Evolutionary conservation across 1,140 invertebrate genomes (phyloP), one percentile per base, ranked within the genome.

Genomic region (Aphelenchoides avenae): DNA sequence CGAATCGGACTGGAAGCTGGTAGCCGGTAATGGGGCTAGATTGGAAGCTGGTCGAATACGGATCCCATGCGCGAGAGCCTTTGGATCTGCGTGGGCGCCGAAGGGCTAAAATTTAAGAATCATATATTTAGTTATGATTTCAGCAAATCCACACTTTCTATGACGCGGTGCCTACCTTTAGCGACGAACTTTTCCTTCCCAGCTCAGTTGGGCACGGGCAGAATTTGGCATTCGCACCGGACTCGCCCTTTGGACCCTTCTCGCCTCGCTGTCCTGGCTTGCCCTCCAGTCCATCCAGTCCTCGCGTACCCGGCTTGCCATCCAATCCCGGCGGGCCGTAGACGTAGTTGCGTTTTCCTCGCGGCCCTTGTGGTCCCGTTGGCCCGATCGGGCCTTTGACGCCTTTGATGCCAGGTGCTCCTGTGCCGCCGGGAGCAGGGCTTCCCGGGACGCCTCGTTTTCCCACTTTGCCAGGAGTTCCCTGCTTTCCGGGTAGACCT

Each of bases 121-220:
- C 51, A 48, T 39, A 36, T 36, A 33, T 52, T 43, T 43, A 48
- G n/a, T n/a, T n/a, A n/a, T n/a, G n/a, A n/a, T n/a, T 9, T 49
- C 1, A 49, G 9, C 31, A 15, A 54, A 0, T 15, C 20, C 18
- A 54, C 27, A 43, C 13, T 20, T n/a, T 57, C 63, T 15, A 61
- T 57, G 27, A 0, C n/a, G 3, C 29, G 20, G 11, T 22, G n/a
- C 27, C 6, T 22, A 33, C 47, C 9, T 49, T 27, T 18, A 4
- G 30, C 9, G n/a, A 26, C 3, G 20, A 22, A 15, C 48, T 44
- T 7, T 54, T 40, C 39, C 29, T 22, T 15, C 33, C 57, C 22
- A 62, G 31, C 27, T 63, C 61, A 42, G 50, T 48, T 13, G 61
- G 61, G 31, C 61, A 63, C 6, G 60, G 60, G 57, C 60, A 62